These are phyloP conservation scores for Microtus pennsylvanicus DNA, from an alignment of 2,113 vertebrate genomes.

Conservation along the genomic window DNA sequence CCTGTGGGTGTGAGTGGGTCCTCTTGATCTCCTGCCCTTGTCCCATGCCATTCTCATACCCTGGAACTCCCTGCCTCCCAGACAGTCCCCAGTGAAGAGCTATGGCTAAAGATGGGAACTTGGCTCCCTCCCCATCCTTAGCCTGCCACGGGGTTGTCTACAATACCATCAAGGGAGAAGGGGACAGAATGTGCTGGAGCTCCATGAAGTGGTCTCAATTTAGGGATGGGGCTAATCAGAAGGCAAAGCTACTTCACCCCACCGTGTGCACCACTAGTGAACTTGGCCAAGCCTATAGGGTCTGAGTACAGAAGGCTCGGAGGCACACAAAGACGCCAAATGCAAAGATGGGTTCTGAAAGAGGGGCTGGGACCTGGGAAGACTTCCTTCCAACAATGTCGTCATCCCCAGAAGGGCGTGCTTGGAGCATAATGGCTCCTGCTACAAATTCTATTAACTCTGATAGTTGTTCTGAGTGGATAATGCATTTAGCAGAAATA, in stretches of 20 bases:
- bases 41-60: background rate
- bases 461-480: conserved; percentile 73
- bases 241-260: background rate
- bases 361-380: background rate
- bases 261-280: background rate
- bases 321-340: background rate
- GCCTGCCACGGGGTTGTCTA: background rate
- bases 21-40: fast-evolving
- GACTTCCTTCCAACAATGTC: conserved; percentile 48
- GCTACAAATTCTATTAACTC: conserved; percentile 73
- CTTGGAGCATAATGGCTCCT: conserved; percentile 60
- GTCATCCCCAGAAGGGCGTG: conserved; percentile 15
- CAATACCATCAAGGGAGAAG: background rate
- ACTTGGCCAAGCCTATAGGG: background rate
- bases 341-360: background rate
- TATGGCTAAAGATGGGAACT: background rate
- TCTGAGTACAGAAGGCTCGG: background rate
- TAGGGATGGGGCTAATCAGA: background rate
- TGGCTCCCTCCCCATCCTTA: background rate
- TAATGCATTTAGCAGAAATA: conserved; percentile 82
- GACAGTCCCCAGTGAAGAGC: background rate
- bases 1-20: fast-evolving
- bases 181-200: background rate
- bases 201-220: background rate
- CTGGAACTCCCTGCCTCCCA: background rate